Base-by-base conservation (phyloP, 1,140 invertebrate genomes). In the Condylostylus longicornis region DNA sequence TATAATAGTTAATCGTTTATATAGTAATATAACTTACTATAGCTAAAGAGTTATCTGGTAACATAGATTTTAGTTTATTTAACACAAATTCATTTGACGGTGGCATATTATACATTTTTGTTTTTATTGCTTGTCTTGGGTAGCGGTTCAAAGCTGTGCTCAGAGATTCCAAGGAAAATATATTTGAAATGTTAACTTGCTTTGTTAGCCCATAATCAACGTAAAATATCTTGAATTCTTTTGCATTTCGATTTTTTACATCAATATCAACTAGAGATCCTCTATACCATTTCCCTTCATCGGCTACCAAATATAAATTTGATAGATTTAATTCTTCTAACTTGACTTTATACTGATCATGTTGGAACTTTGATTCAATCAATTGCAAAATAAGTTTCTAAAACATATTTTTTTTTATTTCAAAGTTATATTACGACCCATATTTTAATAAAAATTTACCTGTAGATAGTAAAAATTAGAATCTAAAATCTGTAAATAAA, bases 101-200 rank as follows among this genome's bases (percentile, higher is more conserved):
- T 7, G 53, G 53, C 17, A 61, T 51, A 40, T 58, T 54, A 33
- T 58, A 45, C 1, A 61, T 38, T 3, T 46, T 38, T 3, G 53
- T 53, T 2, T 48, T 40, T 15, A 61, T 31, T 0, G 52, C 55
- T 28, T 60, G 57, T 5, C 45, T 39, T 2, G 58, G 58, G 18
- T 45, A 61, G 7, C 47, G 41, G 19, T 44, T 52, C 0, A 61
- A 44, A 2, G 58, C 55, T 15, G 44, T 42, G 35, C 57, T 60
- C 29, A 55, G 45, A 5, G 52, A 47, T 32, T 61, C 58, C 20
- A 61, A 42, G 3, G 47, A 46, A 40, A 57, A 61, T 3, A 61
- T 57, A 9, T 58, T 54, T 2, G 55, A 54, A 8, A 57, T 49
- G 30, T 54, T 49, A 18, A 49, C 53, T 15, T 46, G 49, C 32